phyloP scores from a whole-genome alignment of 2,113 vertebrate genomes.

The Takifugu bimaculatus region DNA sequence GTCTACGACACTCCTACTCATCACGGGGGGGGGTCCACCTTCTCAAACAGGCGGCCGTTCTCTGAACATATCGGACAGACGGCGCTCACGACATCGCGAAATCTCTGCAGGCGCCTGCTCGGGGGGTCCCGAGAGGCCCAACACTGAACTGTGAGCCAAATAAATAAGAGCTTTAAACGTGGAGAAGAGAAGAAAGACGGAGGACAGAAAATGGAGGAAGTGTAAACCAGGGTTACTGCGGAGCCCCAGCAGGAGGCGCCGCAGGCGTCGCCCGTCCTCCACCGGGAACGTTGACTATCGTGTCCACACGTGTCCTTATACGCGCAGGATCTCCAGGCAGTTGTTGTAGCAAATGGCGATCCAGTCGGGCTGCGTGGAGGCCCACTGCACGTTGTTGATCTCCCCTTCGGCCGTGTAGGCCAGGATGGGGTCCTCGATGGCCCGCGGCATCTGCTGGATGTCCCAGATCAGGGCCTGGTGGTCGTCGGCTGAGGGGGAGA shows the following conservation, averaged over 20 bases:
- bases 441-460: constrained; percentile 98
- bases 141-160: constrained; percentile 54
- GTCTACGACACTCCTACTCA: constrained; percentile 27
- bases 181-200: constrained; percentile 35
- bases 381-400: constrained; percentile 99
- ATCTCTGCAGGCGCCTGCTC: constrained; percentile 9
- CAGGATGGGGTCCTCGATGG: constrained; percentile 98
- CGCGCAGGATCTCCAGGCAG: constrained; percentile 97
- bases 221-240: constrained; percentile 56
- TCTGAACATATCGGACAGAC: constrained; percentile 24
- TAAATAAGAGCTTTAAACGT: constrained; percentile 59
- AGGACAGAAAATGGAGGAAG: constrained; percentile 21
- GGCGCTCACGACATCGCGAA: constrained; percentile 40
- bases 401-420: constrained; percentile 97
- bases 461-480: constrained; percentile 99
- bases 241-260: constrained; percentile 28
- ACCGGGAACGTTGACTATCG: constrained; percentile 12
- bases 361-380: constrained; percentile 99
- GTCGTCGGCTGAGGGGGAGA: constrained; percentile 83
- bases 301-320: constrained; percentile 72
- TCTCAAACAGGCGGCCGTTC: constrained; percentile 26
- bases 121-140: neutral
- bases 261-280: constrained; percentile 28
- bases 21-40: constrained; percentile 28
- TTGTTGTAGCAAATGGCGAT: constrained; percentile 99